Conservation (phyloP, 1,140 invertebrate species). For the Scaptomyza montana region DNA sequence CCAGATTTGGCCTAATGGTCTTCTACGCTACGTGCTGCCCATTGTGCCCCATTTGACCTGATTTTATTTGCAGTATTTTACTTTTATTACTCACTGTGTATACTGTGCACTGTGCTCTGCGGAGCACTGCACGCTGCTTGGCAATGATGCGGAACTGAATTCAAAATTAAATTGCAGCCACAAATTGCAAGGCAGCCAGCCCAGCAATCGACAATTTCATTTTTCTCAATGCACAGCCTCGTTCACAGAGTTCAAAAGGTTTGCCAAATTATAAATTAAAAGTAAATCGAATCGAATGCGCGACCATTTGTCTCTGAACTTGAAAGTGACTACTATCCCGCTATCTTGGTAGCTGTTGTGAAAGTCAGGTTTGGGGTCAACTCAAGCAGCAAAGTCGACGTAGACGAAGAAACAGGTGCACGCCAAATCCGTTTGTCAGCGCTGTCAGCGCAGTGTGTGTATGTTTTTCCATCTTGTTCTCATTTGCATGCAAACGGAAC, state of each 20-base stretch:
- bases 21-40: conserved; percentile 47
- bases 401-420: conserved; percentile 66
- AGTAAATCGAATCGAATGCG: conserved; percentile 80
- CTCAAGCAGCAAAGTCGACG: background rate
- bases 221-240: conserved; percentile 61
- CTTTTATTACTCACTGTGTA: conserved; percentile 76
- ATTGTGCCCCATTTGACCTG: conserved; percentile 77
- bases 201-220: conserved; percentile 72
- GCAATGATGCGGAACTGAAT: conserved; percentile 78
- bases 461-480: conserved; percentile 76
- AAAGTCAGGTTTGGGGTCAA: conserved; percentile 69
- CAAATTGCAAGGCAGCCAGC: conserved; percentile 63
- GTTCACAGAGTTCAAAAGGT: conserved; percentile 66
- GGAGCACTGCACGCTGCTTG: conserved; percentile 27
- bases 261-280: conserved; percentile 80
- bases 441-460: conserved; percentile 30
- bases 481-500: conserved; percentile 80
- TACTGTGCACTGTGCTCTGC: conserved; percentile 2
- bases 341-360: conserved; percentile 45
- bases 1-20: conserved; percentile 52
- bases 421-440: conserved; percentile 75
- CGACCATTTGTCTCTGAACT: conserved; percentile 77
- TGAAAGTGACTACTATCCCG: conserved; percentile 54
- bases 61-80: conserved; percentile 82
- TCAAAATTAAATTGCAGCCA: conserved; percentile 76